A percentile compares a stretch with the other conserved stretches of the same genome.
Evolutionary conservation across 1,140 invertebrate species (phyloP).

Genomic region (Pararge aegeria): DNA sequence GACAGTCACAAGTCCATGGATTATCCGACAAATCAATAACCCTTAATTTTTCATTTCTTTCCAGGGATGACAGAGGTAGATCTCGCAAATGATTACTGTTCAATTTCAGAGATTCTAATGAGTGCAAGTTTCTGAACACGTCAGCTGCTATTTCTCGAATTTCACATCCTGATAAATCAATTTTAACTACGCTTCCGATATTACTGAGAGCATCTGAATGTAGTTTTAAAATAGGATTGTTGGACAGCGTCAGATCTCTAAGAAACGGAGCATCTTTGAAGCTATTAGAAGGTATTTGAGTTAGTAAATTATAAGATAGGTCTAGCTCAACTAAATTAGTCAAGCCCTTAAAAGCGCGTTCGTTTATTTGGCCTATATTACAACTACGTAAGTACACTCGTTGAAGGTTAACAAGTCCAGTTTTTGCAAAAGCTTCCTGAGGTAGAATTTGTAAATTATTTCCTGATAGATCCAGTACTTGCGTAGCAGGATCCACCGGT

Average conservation of each 20-base stretch:
- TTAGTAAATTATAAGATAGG: constrained; percentile 90
- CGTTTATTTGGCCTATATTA: constrained; percentile 91
- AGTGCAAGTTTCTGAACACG: constrained; percentile 88
- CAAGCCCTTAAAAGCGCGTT: constrained; percentile 88
- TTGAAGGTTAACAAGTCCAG: constrained; percentile 91
- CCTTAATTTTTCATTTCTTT: constrained; percentile 86
- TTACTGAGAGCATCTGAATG: constrained; percentile 87
- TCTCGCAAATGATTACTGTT: constrained; percentile 90
- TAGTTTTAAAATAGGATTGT: constrained; percentile 91
- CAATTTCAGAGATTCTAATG: constrained; percentile 89
- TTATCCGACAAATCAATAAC: constrained; percentile 94
- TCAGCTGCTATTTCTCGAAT: constrained; percentile 87
- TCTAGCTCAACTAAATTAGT: constrained; percentile 94
- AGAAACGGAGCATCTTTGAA: constrained; percentile 89
- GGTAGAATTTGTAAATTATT: constrained; percentile 92
- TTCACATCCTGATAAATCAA: constrained; percentile 91
- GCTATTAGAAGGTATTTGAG: constrained; percentile 87
- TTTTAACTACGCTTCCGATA: constrained; percentile 88
- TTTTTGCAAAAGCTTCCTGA: constrained; percentile 88
- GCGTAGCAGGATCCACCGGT: constrained; percentile 90
- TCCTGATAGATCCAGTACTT: constrained; percentile 92
- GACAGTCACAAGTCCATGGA: constrained; percentile 95
- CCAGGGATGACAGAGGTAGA: constrained; percentile 85
- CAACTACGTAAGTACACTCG: constrained; percentile 90
- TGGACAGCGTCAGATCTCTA: constrained; percentile 87